These are phyloP conservation scores for Tenthredo notha DNA, from an alignment of 2,888 invertebrate genomes.

Conservation along the genomic window DNA sequence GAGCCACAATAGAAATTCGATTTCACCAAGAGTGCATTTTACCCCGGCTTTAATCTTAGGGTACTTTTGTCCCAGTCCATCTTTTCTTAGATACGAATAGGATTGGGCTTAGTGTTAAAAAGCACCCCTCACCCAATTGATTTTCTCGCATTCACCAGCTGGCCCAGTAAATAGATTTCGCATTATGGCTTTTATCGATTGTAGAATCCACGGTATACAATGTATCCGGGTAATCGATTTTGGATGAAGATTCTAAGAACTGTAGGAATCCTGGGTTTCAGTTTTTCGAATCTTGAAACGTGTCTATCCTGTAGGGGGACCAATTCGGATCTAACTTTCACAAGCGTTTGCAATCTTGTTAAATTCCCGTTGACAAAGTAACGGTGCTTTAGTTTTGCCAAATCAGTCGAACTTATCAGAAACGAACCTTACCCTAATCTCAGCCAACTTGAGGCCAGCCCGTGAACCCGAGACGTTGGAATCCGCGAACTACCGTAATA, in stretches of 20 bases:
- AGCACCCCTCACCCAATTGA: slow-evolving; percentile 46
- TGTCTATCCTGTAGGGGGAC: neutral
- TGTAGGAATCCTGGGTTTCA: neutral
- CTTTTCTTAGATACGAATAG: slow-evolving; percentile 45
- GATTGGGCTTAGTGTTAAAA: slow-evolving; percentile 39
- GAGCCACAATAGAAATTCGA: slow-evolving; percentile 48
- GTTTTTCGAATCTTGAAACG: neutral
- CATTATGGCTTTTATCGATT: slow-evolving; percentile 6
- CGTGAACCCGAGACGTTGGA: neutral
- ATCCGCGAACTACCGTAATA: slow-evolving; percentile 25
- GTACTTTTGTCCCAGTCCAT: slow-evolving; percentile 46
- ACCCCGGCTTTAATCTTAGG: slow-evolving; percentile 45
- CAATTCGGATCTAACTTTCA: neutral
- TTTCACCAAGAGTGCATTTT: slow-evolving; percentile 48
- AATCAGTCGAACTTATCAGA: neutral
- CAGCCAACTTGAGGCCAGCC: neutral
- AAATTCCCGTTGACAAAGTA: slow-evolving; percentile 7
- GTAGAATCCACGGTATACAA: neutral
- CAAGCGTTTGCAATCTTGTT: neutral
- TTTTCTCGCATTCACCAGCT: slow-evolving; percentile 39
- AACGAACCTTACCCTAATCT: slow-evolving; percentile 27
- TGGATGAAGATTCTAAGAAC: neutral
- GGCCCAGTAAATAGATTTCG: slow-evolving; percentile 45
- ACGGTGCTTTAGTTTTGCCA: slow-evolving; percentile 8
- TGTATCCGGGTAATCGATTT: neutral